Evolutionary conservation across 2,888 invertebrate species (phyloP).

Genomic region (Shargacucullia verbasci): DNA sequence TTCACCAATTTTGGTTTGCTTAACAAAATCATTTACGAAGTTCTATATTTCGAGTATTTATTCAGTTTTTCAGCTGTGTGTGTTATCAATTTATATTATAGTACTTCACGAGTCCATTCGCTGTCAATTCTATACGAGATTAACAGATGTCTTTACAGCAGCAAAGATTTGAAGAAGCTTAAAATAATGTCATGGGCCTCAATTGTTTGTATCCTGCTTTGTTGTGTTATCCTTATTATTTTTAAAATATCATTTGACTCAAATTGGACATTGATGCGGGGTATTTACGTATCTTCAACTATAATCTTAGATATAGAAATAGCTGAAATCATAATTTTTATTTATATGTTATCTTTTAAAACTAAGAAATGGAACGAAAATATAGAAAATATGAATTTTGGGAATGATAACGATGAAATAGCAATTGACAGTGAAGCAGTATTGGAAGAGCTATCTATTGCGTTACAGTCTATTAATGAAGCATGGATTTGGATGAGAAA

Average conservation of each 20-base stretch:
- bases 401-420: slow-evolving; percentile 16
- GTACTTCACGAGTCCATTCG: slow-evolving; percentile 17
- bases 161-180: slow-evolving; percentile 12
- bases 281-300: slow-evolving; percentile 22
- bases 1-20: slow-evolving; percentile 7
- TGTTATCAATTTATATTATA: slow-evolving; percentile 26
- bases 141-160: slow-evolving; percentile 5
- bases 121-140: slow-evolving; percentile 26
- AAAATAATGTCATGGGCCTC: slow-evolving; percentile 7
- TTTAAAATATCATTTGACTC: slow-evolving; percentile 33
- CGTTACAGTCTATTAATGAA: slow-evolving; percentile 14
- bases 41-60: slow-evolving; percentile 29
- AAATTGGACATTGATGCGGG: slow-evolving; percentile 24
- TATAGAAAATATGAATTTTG: slow-evolving; percentile 24
- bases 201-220: neutral
- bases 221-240: slow-evolving; percentile 1
- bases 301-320: slow-evolving; percentile 38
- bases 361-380: slow-evolving; percentile 27
- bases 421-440: slow-evolving; percentile 9
- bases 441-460: slow-evolving; percentile 13
- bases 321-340: slow-evolving; percentile 14
- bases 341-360: slow-evolving; percentile 27
- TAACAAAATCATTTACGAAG: slow-evolving; percentile 18
- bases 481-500: slow-evolving; percentile 31
- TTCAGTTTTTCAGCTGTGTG: slow-evolving; percentile 15